Evolutionary conservation across 2,797 vertebrate species (phyloP).

Genomic region (Hippocampus kuda): DNA sequence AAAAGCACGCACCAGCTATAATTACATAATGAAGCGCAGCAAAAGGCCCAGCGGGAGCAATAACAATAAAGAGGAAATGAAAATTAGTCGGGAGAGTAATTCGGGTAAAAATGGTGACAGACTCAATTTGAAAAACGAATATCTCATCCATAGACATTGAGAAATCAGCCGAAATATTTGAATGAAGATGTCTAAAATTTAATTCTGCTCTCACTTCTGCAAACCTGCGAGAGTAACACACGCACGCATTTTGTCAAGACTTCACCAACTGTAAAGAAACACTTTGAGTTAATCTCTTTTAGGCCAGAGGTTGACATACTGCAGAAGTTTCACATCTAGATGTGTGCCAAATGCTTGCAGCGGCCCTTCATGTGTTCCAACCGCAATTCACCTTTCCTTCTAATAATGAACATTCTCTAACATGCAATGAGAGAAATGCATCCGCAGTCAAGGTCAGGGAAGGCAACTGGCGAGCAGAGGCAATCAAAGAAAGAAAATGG

Average conservation of each 20-base stretch:
- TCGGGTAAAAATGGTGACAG: neutral
- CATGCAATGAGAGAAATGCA: conserved; percentile 18
- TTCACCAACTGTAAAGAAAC: too few species aligned
- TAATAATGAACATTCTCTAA: neutral
- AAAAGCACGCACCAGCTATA: conserved; percentile 44
- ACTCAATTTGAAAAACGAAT: neutral
- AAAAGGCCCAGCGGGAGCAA: conserved; percentile 13
- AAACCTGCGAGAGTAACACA: too few species aligned
- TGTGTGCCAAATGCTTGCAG: conserved; percentile 42
- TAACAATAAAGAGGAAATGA: conserved; percentile 16
- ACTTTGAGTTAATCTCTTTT: too few species aligned
- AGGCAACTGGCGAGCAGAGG: conserved; percentile 2
- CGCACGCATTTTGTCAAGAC: neutral
- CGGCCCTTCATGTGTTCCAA: conserved; percentile 14
- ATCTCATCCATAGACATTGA: neutral
- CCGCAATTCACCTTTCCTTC: conserved; percentile 3
- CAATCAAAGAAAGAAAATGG: conserved; percentile 21
- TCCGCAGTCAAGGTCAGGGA: neutral
- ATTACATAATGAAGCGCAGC: conserved; percentile 34
- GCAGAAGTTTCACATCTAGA: conserved; percentile 19
- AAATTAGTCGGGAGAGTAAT: conserved; percentile 19
- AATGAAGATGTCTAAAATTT: neutral
- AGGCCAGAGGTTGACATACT: too few species aligned
- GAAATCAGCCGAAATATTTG: neutral
- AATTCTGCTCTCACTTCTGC: too few species aligned